Evolutionary conservation across 2,888 invertebrate species (phyloP), one percentile per base, ranked within the genome.

Genomic region (Melinaea menophilus): DNA sequence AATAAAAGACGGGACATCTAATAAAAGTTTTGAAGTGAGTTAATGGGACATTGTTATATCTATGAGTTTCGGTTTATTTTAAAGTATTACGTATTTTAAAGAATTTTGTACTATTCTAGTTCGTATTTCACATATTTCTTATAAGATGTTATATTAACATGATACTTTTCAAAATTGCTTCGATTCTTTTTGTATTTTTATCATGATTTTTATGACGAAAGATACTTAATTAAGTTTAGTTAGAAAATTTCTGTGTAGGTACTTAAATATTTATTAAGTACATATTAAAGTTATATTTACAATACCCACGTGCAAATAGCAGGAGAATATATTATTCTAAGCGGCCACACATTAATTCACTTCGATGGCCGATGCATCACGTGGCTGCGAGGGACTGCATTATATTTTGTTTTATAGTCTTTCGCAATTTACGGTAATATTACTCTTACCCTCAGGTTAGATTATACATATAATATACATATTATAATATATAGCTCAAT

Each of bases 371-470:
- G 22, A 76, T 80, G 73, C 76, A 79, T 81, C 79, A 79, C 66
- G 61, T 13, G 22, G 66, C 72, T 76, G 75, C 73, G 69, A 72
- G 69, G 71, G 76, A 78, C 72, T 74, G 77, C 75, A 63, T 69
- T 75, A 71, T 75, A 74, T 73, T 75, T 75, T 70, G 69, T 73
- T 72, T 82, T 78, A 82, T 78, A 74, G 78, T 68, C 69, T 58
- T 65, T 61, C 72, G 73, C 72, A 74, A 79, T 78, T 77, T 78
- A 78, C 65, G 70, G 59, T 56, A 46, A 62, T 71, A 68, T 71
- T 69, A 71, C 51, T 31, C 51, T 51, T 9, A 31, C 7, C 51
- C 51, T 51, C 51, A 51, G 51, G 31, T 51, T 4, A 31, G 51
- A 51, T 31, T 11, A n/a, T 51, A n/a, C n/a, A 31, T 31, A 11